Base-by-base conservation (phyloP, 2,113 vertebrate species). In the Serinus canaria region DNA sequence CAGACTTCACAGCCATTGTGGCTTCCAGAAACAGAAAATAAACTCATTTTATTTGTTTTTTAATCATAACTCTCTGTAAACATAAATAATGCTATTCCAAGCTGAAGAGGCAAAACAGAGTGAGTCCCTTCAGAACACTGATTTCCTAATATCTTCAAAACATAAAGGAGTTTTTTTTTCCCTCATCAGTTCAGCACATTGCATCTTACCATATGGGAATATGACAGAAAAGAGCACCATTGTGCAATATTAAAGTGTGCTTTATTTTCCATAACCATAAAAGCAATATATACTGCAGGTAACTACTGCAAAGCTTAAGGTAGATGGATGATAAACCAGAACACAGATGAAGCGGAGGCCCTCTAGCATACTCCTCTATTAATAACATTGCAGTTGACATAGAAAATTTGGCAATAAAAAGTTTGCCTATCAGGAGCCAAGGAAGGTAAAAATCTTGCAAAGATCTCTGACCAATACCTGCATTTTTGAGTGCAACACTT, bases 331-430 rank as follows among this genome's bases (percentile, higher is more conserved):
- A 75, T 28, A 41, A 76, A 73, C 19, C 37, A 67, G 22, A 91
- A 78, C 7, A 58, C 0, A 0, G 33, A 69, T 35, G 17, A 53
- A 76, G n/a, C 8, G 1, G 39, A 90, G 25, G 16, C 19, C n/a
- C n/a, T 79, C 27, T 39, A 43, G 11, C 12, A 14, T 22, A 47
- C 22, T 76, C 25, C n/a, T 69, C 69, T 27, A 27, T 35, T 50
- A 58, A 19, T 33, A 60, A 35, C 1, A 5, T 24, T 2, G 6
- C 22, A 52, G n/a, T 5, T 69, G 43, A 76, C 2, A 59, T 0
- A 22, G 17, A 52, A 52, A 37, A 37, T 27, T 52, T 59, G 47
- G 21, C 25, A 68, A 77, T 17, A 22, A 50, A 52, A 44, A 27
- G 19, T 16, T 59, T 59, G 37, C 15, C 17, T 37, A 37, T 37